Evolutionary conservation across 2,888 invertebrate genomes (phyloP).

Genomic region (Morinoia aosen): DNA sequence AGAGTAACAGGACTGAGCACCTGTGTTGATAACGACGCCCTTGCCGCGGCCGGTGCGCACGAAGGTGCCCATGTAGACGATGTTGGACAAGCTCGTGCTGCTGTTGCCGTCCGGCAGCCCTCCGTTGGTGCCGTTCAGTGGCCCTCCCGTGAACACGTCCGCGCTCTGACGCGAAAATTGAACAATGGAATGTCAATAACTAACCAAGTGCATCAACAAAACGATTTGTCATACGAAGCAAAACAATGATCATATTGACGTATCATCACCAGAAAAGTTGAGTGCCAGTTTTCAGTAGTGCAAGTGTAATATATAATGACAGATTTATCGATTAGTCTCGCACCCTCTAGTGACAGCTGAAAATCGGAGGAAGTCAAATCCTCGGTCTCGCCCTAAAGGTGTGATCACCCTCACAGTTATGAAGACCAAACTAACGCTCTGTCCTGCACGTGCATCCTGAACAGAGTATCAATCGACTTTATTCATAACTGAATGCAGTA

Average conservation of each 20-base stretch:
- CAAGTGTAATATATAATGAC: not conserved
- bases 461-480: not conserved
- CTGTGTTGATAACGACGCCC: conserved; percentile 96
- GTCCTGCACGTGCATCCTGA: not conserved
- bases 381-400: conserved; percentile 97
- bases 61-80: conserved; percentile 98
- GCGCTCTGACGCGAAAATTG: not conserved
- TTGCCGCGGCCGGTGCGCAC: conserved; percentile 96
- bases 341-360: not conserved
- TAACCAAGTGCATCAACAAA: not conserved
- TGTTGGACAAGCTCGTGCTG: conserved; percentile 76
- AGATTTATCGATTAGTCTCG: not conserved
- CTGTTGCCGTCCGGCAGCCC: conserved; percentile 39
- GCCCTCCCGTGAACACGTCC: not conserved
- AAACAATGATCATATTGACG: not conserved
- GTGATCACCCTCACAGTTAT: conserved; percentile 92
- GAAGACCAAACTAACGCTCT: not conserved
- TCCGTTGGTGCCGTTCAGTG: conserved; percentile 21
- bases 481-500: no score
- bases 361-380: conserved; percentile 73
- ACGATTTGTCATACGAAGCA: not conserved
- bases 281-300: not conserved
- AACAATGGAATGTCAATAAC: not conserved
- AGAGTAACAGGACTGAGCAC: not conserved
- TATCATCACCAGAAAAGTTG: not conserved